These are phyloP conservation scores for Cerceris rybyensis DNA, from an alignment of 2,888 invertebrate genomes.

Conservation along the genomic window DNA sequence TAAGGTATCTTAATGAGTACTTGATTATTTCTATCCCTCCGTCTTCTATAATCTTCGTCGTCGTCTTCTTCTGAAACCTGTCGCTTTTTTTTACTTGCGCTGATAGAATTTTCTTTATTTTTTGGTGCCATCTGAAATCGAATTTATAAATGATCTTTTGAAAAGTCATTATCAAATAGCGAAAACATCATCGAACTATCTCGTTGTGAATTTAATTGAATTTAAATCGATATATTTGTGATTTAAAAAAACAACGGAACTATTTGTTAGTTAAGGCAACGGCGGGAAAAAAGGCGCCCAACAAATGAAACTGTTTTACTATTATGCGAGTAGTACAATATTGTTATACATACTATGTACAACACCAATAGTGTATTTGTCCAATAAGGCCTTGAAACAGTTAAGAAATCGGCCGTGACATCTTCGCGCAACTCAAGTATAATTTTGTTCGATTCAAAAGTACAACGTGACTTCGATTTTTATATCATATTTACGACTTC, in stretches of 20 bases:
- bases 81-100: slow-evolving; percentile 70
- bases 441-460: slow-evolving; percentile 29
- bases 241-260: neutral
- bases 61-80: slow-evolving; percentile 85
- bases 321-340: neutral
- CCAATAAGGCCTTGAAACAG: slow-evolving; percentile 66
- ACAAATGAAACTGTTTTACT: neutral
- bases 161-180: neutral
- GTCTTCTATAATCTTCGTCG: slow-evolving; percentile 88
- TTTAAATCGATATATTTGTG: neutral
- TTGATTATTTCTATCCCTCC: slow-evolving; percentile 91
- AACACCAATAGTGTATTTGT: slow-evolving; percentile 62
- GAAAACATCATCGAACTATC: too few species aligned
- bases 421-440: slow-evolving; percentile 49
- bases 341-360: slow-evolving; percentile 8
- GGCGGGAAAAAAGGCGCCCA: neutral
- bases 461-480: neutral
- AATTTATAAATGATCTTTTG: neutral
- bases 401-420: slow-evolving; percentile 70
- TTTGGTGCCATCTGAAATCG: slow-evolving; percentile 78
- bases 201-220: too few species aligned
- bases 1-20: slow-evolving; percentile 78
- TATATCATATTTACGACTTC: neutral
- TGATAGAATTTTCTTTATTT: slow-evolving; percentile 75
- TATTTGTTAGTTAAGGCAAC: neutral